phyloP scores from a whole-genome alignment of 53 echinoderm and acorn worm genomes.

The Antedon mediterranea region DNA sequence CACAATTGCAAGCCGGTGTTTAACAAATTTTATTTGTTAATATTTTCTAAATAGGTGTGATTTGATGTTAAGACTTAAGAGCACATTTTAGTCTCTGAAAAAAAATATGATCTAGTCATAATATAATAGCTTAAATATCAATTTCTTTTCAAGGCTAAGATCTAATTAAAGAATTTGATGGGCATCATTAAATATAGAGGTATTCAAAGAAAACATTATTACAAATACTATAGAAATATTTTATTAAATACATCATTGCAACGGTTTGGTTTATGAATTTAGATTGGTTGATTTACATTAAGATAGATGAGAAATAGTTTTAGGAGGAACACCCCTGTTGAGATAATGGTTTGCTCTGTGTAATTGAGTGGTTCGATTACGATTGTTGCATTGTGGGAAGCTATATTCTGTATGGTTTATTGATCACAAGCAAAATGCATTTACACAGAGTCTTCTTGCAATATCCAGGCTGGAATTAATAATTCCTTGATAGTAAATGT shows the following conservation, averaged over 20 bases:
- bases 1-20: neutral
- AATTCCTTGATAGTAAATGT: neutral
- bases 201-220: neutral
- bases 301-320: neutral
- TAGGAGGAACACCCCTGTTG: neutral
- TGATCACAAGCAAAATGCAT: neutral
- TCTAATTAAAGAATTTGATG: neutral
- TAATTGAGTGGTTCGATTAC: slow-evolving; percentile 1
- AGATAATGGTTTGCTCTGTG: neutral
- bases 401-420: neutral
- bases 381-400: neutral
- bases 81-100: neutral
- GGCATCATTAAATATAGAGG: neutral
- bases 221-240: neutral
- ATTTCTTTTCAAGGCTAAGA: neutral
- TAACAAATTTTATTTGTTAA: neutral
- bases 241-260: neutral
- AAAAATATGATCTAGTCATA: neutral
- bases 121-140: neutral
- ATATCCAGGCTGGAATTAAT: neutral
- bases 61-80: neutral
- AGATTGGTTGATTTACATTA: neutral
- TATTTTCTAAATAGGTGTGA: neutral
- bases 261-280: neutral
- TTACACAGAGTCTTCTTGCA: neutral